These are phyloP conservation scores for Meganola albula DNA, from an alignment of 2,888 invertebrate genomes.

Conservation along the genomic window DNA sequence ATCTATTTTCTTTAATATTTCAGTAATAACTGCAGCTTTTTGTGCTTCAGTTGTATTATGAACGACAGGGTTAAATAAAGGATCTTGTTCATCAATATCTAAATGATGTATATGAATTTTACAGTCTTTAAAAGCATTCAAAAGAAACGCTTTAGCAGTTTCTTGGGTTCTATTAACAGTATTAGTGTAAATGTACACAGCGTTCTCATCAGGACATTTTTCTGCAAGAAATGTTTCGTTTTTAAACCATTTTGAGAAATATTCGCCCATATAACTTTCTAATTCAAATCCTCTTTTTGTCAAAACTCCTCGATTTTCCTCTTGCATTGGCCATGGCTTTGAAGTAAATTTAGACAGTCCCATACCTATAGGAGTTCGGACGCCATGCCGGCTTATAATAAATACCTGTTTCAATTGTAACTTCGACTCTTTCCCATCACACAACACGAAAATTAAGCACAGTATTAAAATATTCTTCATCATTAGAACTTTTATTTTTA, in stretches of 20 bases:
- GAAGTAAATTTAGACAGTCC: slow-evolving; percentile 6
- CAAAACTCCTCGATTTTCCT: slow-evolving; percentile 6
- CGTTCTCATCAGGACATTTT: slow-evolving; percentile 14
- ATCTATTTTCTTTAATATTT: slow-evolving; percentile 8
- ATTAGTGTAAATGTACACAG: slow-evolving; percentile 15
- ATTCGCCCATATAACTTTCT: slow-evolving; percentile 22
- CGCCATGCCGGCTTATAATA: slow-evolving; percentile 21
- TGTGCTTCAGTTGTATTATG: slow-evolving; percentile 13
- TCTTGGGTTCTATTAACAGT: slow-evolving; percentile 8
- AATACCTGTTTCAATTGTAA: slow-evolving; percentile 21
- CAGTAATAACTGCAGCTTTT: slow-evolving; percentile 7
- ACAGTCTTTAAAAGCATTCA: slow-evolving; percentile 10
- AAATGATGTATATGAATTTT: slow-evolving; percentile 10
- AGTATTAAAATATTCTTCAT: slow-evolving; percentile 5
- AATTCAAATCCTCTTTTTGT: slow-evolving; percentile 14
- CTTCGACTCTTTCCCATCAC: slow-evolving; percentile 1
- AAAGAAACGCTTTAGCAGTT: slow-evolving; percentile 14
- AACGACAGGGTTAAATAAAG: slow-evolving; percentile 11
- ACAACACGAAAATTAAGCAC: slow-evolving; percentile 5
- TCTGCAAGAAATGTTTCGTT: slow-evolving; percentile 12
- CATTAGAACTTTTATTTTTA: too few species aligned
- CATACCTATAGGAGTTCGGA: slow-evolving; percentile 10
- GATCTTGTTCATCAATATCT: slow-evolving; percentile 9
- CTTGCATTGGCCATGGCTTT: slow-evolving; percentile 11
- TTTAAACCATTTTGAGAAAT: slow-evolving; percentile 20